phyloP scores from a whole-genome alignment of 2,797 vertebrate genomes.

The Enteromius radiatus region DNA sequence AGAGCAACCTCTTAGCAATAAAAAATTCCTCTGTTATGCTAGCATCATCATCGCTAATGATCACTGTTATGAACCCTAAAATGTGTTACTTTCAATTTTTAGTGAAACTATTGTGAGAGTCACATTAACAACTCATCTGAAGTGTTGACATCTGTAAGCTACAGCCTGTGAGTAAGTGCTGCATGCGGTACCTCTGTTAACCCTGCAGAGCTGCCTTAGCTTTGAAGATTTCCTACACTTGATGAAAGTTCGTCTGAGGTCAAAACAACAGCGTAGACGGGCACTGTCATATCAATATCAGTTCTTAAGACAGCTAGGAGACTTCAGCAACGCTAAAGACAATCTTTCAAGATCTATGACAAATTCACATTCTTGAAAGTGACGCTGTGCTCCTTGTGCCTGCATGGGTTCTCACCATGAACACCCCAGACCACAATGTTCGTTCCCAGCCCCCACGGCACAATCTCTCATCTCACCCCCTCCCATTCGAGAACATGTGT shows the following conservation, averaged over 20 bases:
- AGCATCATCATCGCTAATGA: slow-evolving; percentile 2
- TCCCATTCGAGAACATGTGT: slow-evolving; percentile 23
- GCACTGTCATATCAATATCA: slow-evolving; percentile 11
- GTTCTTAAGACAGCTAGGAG: slow-evolving; percentile 10
- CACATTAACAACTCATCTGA: slow-evolving; percentile 29
- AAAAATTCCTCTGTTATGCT: not conserved
- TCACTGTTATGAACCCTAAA: slow-evolving; percentile 1
- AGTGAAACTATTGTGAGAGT: slow-evolving; percentile 19
- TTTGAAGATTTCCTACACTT: slow-evolving; percentile 22
- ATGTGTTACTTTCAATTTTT: slow-evolving; percentile 38
- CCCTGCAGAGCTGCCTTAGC: not conserved
- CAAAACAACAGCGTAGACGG: not conserved
- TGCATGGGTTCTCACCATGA: slow-evolving; percentile 25
- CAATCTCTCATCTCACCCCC: slow-evolving; percentile 12
- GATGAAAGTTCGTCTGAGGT: slow-evolving; percentile 27
- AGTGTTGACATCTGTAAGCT: slow-evolving; percentile 27
- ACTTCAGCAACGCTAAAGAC: slow-evolving; percentile 7
- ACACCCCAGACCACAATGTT: slow-evolving; percentile 53
- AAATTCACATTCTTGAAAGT: slow-evolving; percentile 36
- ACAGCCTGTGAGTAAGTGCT: not conserved
- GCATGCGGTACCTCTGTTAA: slow-evolving; percentile 17
- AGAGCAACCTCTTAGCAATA: slow-evolving; percentile 9
- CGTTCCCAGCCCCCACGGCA: slow-evolving; percentile 43
- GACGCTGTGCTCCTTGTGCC: slow-evolving; percentile 17
- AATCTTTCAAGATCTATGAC: slow-evolving; percentile 19